Evolutionary conservation across 1,140 invertebrate species (phyloP).

Genomic region (Drosophila erecta): DNA sequence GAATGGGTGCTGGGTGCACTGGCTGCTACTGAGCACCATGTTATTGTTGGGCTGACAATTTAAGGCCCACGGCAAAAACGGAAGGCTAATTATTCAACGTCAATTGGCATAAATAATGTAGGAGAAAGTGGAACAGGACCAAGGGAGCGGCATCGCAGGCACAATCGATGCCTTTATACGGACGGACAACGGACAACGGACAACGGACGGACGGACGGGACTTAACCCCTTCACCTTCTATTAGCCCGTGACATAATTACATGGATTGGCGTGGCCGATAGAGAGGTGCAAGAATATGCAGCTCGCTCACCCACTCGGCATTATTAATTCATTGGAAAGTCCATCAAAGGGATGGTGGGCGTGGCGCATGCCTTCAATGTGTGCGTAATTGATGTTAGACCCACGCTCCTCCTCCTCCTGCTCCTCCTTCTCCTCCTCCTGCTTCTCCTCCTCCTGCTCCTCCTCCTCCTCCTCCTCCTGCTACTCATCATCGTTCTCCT

Average conservation of each 20-base stretch:
- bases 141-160: slow-evolving; percentile 13
- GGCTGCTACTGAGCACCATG: not conserved
- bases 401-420: slow-evolving; percentile 2
- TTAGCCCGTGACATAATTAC: slow-evolving; percentile 60
- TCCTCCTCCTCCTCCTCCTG: not conserved
- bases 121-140: slow-evolving; percentile 14
- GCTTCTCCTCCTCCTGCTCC: too few relatives aligned
- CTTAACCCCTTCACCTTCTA: slow-evolving; percentile 4
- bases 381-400: slow-evolving; percentile 59
- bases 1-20: not conserved
- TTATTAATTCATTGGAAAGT: slow-evolving; percentile 46
- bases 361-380: slow-evolving; percentile 48
- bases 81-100: slow-evolving; percentile 79
- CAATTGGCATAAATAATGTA: slow-evolving; percentile 79
- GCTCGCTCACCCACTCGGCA: slow-evolving; percentile 19
- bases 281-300: slow-evolving; percentile 37
- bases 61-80: slow-evolving; percentile 39
- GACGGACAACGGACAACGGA: slow-evolving; percentile 17
- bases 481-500: too few relatives aligned
- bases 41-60: slow-evolving; percentile 28
- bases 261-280: slow-evolving; percentile 19
- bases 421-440: not conserved
- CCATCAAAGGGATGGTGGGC: slow-evolving; percentile 36
- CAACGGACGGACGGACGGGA: slow-evolving; percentile 20
- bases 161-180: slow-evolving; percentile 36